Evolutionary conservation across 2,888 invertebrate genomes (phyloP).

Genomic region (Cheilosia grossa): DNA sequence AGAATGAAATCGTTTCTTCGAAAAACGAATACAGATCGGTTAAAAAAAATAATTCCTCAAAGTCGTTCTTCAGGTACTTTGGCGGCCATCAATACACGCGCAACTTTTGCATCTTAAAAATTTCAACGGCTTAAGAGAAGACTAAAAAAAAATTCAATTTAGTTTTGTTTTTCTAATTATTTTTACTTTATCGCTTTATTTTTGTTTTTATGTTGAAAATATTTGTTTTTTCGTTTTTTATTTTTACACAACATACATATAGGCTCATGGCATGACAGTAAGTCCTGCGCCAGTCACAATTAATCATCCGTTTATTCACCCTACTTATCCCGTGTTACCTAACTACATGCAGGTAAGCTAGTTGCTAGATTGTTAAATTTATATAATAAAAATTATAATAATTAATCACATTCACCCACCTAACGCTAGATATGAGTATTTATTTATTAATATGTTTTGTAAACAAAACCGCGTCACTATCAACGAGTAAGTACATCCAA

Average conservation of each 20-base stretch:
- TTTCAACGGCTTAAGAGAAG: conserved; percentile 16
- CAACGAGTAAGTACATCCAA: not conserved
- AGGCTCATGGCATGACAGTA: conserved; percentile 84
- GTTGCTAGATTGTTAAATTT: conserved; percentile 57
- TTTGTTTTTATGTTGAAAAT: conserved; percentile 72
- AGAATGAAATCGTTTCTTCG: too few relatives aligned
- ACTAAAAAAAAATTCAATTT: conserved; percentile 12
- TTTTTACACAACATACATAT: conserved; percentile 76
- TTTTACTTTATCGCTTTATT: conserved; percentile 61
- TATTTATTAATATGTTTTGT: conserved; percentile 4
- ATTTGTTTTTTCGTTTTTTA: conserved; percentile 72
- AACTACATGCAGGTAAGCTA: conserved; percentile 84
- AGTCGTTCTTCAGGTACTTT: not conserved
- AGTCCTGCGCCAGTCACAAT: conserved; percentile 84
- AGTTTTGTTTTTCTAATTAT: conserved; percentile 56
- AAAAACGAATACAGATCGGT: too few relatives aligned
- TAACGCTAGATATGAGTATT: conserved; percentile 24
- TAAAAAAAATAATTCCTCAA: too few relatives aligned
- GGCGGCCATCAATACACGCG: not conserved
- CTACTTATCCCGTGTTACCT: conserved; percentile 84
- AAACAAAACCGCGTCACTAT: not conserved
- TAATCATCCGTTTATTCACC: conserved; percentile 84
- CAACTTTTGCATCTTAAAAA: not conserved
- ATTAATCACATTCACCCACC: not conserved
- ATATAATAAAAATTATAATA: conserved; percentile 48